phyloP scores from a whole-genome alignment of 2,888 invertebrate species.

The Pristionchus exspectatus region DNA sequence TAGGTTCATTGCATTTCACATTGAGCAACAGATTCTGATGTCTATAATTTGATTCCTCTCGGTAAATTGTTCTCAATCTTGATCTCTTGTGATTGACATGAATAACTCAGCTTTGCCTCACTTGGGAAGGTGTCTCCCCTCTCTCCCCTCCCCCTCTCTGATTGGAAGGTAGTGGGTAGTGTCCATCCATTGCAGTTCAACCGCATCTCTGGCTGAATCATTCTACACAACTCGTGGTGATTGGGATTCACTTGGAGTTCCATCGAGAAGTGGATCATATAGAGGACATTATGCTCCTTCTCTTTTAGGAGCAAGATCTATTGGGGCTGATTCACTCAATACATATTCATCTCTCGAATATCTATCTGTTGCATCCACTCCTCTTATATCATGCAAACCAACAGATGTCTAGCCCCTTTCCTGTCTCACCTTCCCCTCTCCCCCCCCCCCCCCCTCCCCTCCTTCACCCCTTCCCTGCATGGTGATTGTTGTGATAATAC shows the following conservation, averaged over 20 bases:
- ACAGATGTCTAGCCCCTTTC: slow-evolving; percentile 29
- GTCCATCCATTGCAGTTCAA: slow-evolving; percentile 51
- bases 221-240: slow-evolving; percentile 61
- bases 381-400: slow-evolving; percentile 47
- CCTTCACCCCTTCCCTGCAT: slow-evolving; percentile 6
- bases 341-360: slow-evolving; percentile 53
- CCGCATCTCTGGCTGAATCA: slow-evolving; percentile 57
- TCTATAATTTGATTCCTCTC: not conserved
- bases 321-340: slow-evolving; percentile 21
- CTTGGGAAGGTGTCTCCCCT: slow-evolving; percentile 22
- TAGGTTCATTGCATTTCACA: not conserved
- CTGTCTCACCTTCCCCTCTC: not conserved
- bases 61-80: slow-evolving; percentile 27
- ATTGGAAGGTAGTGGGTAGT: slow-evolving; percentile 35
- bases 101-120: slow-evolving; percentile 1
- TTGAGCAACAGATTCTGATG: not conserved
- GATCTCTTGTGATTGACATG: not conserved
- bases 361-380: slow-evolving; percentile 54
- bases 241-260: slow-evolving; percentile 56
- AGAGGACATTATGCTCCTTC: slow-evolving; percentile 41
- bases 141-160: not conserved
- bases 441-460: not conserved
- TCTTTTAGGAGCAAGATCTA: slow-evolving; percentile 14
- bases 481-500: slow-evolving; percentile 20
- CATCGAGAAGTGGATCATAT: slow-evolving; percentile 43